Evolutionary conservation across 1,140 invertebrate genomes (phyloP).

Genomic region (Ditylenchus dipsaci): DNA sequence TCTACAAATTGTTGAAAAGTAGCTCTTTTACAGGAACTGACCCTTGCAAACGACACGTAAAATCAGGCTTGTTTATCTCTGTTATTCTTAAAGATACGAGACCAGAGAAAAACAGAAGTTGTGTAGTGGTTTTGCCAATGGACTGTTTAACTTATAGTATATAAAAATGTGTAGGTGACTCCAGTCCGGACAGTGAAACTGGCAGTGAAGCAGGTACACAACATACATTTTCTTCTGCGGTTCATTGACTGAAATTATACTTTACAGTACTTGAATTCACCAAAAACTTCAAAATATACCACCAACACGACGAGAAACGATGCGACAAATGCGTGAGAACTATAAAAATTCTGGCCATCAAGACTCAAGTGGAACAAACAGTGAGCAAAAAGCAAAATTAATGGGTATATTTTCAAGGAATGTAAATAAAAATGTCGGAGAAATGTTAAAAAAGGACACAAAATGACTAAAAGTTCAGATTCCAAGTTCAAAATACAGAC

Average conservation of each 20-base stretch:
- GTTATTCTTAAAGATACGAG: too few species aligned
- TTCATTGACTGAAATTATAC: too few species aligned
- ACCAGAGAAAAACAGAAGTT: too few species aligned
- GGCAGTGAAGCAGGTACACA: conserved; percentile 39
- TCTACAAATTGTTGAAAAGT: conserved; percentile 28
- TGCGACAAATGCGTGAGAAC: conserved; percentile 45
- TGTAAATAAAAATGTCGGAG: too few species aligned
- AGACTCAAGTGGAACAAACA: conserved; percentile 23
- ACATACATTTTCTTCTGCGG: too few species aligned
- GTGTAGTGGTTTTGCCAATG: too few species aligned
- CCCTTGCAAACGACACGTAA: conserved; percentile 54
- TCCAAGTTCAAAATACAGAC: too few species aligned
- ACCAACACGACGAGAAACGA: conserved; percentile 51
- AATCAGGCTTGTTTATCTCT: not conserved
- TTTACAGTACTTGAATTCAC: conserved; percentile 56
- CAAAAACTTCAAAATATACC: conserved; percentile 58
- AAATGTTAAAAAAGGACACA: too few species aligned
- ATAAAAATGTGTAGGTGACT: conserved; percentile 38
- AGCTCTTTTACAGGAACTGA: conserved; percentile 34
- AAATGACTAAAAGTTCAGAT: too few species aligned
- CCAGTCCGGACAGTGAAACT: conserved; percentile 52
- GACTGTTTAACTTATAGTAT: too few species aligned
- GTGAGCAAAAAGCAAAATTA: conserved; percentile 1
- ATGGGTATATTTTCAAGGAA: conserved; percentile 7
- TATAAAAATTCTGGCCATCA: conserved; percentile 53